phyloP scores from a whole-genome alignment of 2,888 invertebrate species.

The Argyresthia goedartella region DNA sequence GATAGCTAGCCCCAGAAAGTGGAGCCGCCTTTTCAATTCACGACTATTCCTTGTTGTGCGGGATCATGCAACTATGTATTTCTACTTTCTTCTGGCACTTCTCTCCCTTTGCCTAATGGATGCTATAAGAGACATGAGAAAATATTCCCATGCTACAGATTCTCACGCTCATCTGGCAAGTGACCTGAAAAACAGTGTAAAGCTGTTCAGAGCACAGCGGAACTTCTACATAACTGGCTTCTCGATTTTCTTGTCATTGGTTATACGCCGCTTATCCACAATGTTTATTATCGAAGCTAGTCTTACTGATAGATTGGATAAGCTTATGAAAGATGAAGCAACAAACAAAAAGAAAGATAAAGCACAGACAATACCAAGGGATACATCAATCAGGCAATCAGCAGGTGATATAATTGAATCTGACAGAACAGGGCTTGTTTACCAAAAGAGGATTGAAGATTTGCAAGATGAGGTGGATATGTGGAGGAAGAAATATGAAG shows the following conservation, averaged over 20 bases:
- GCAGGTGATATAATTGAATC: slow-evolving; percentile 16
- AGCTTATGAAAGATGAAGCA: slow-evolving; percentile 75
- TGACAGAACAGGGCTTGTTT: slow-evolving; percentile 26
- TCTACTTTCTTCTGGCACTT: slow-evolving; percentile 70
- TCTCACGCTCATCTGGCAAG: slow-evolving; percentile 61
- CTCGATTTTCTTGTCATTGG: slow-evolving; percentile 78
- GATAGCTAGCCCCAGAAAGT: slow-evolving; percentile 79
- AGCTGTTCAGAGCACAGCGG: slow-evolving; percentile 81
- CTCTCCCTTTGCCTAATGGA: slow-evolving; percentile 77
- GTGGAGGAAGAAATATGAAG: slow-evolving; percentile 40
- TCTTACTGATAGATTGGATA: slow-evolving; percentile 72
- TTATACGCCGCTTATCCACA: slow-evolving; percentile 74
- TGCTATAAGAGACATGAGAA: slow-evolving; percentile 79
- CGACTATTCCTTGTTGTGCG: slow-evolving; percentile 74
- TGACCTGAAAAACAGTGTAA: slow-evolving; percentile 77
- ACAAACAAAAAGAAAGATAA: slow-evolving; percentile 45
- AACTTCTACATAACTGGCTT: slow-evolving; percentile 87
- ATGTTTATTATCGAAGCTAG: slow-evolving; percentile 76
- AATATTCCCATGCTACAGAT: slow-evolving; percentile 67
- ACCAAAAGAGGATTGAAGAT: slow-evolving; percentile 24
- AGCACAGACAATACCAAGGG: slow-evolving; percentile 32
- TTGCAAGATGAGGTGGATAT: slow-evolving; percentile 31
- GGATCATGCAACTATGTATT: slow-evolving; percentile 76
- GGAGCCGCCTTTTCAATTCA: slow-evolving; percentile 83
- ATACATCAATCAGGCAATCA: slow-evolving; percentile 22